These are phyloP conservation scores for Turnix velox DNA, from an alignment of 2,113 vertebrate species.

Conservation along the genomic window DNA sequence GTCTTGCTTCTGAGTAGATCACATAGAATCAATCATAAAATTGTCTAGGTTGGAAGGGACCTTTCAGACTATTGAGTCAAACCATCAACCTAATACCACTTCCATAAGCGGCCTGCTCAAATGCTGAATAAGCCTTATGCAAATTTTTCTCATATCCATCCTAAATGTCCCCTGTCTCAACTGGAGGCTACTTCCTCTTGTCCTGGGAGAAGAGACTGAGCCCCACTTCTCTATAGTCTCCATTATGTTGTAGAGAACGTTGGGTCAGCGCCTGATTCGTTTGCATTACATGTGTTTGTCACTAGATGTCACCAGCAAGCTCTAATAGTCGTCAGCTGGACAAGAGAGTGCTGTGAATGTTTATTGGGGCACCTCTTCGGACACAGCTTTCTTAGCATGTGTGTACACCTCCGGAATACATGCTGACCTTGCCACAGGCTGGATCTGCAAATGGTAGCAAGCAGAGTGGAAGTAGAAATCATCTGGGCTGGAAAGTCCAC, in stretches of 20 bases:
- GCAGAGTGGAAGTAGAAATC: not conserved
- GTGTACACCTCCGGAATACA: not conserved
- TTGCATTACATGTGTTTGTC: not conserved
- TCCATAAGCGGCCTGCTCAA: too few relatives aligned
- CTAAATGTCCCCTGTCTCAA: too few relatives aligned
- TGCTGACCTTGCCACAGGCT: rapidly evolving
- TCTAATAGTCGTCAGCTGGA: not conserved
- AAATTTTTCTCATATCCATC: too few relatives aligned
- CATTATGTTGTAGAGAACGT: too few relatives aligned
- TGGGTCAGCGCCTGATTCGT: not conserved
- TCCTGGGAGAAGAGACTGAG: too few relatives aligned
- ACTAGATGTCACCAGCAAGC: not conserved
- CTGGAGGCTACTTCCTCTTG: too few relatives aligned
- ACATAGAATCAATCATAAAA: too few relatives aligned
- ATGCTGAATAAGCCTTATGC: too few relatives aligned
- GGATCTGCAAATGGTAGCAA: not conserved
- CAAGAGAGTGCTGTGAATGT: rapidly evolving
- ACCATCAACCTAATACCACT: too few relatives aligned
- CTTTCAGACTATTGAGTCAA: too few relatives aligned
- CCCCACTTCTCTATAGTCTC: too few relatives aligned
- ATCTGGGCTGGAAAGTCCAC: not conserved
- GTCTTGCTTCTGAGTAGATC: not conserved
- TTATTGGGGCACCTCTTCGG: rapidly evolving
- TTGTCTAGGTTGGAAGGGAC: too few relatives aligned
- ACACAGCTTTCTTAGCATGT: rapidly evolving